Base-by-base conservation (phyloP, 1,140 invertebrate genomes). In the Diploscapter pachys region DNA sequence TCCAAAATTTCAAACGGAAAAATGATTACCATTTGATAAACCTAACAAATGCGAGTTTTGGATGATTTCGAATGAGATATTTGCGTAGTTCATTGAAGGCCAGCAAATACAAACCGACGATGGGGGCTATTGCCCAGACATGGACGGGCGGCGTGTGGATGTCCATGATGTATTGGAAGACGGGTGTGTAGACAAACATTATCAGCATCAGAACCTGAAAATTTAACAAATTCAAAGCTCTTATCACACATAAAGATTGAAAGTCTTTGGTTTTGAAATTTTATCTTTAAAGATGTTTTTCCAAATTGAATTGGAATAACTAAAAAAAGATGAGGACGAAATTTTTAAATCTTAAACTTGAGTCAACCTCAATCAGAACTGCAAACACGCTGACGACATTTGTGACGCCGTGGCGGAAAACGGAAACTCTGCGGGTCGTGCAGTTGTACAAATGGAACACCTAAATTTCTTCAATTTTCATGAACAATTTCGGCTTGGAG, bases 111-210 rank as follows among this genome's bases (percentile, higher is more conserved):
- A 79, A 63, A 51, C 75, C 74, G 66, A 80, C 78, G 53, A 77
- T 65, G 57, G 77, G 72, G 51, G 72, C 71, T 54, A 79, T 63
- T 13, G 72, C 50, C 77, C 77, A 76, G 53, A 79, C 70, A 57
- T 76, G 66, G 13, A 57, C 70, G 5, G 77, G 77, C n/a, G 77
- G 77, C 9, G 77, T 76, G 54, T 79, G 65, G 3, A 84, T 85
- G 51, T 84, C 82, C 83, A 84, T 85, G 13, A 84, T 73, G 74
- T 85, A 85, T 70, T 85, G 83, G 57, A 85, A 75, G 65, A 81
- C 80, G 11, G 83, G 83, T 4, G 70, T 84, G 73, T 83, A 85
- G 11, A 84, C 79, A 50, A 84, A 84, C 31, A 85, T 53, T 70
- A 85, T 85, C 31, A 84, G 78, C 31, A 84, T 61, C 6, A 84